Conservation (phyloP, 2,797 vertebrate species). For the Schizopygopsis malacanthus region DNA sequence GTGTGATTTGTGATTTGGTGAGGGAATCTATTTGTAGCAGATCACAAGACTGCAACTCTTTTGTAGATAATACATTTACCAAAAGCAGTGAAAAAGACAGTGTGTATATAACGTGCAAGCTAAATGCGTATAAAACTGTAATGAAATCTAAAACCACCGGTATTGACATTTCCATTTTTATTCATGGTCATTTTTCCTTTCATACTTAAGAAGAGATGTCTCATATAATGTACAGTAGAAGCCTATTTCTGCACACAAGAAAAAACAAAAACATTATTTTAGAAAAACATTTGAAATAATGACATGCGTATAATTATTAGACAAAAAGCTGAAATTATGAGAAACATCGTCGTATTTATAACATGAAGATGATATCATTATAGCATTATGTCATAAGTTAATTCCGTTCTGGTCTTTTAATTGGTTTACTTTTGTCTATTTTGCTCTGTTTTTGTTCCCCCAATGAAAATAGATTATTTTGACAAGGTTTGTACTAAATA, state of each 20-base stretch:
- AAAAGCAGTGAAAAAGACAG: not conserved
- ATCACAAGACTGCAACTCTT: not conserved
- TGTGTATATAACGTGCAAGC: not conserved
- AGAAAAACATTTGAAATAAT: not conserved
- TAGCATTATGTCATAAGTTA: not conserved
- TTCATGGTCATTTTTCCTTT: not conserved
- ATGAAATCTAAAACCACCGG: not conserved
- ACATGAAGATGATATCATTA: not conserved
- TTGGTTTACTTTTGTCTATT: not conserved
- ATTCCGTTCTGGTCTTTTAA: too few relatives aligned
- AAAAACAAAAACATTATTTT: not conserved
- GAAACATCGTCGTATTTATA: not conserved
- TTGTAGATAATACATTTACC: not conserved
- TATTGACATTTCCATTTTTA: not conserved
- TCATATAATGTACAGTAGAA: not conserved
- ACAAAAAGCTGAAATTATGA: not conserved
- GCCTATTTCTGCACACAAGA: not conserved
- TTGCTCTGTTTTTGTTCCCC: not conserved
- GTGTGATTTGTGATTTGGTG: slow-evolving; percentile 25
- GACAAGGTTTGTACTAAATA: not conserved
- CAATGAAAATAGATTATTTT: not conserved
- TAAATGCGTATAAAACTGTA: not conserved
- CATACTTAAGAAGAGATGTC: not conserved
- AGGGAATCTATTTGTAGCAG: slow-evolving; percentile 22
- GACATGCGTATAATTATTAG: not conserved